Evolutionary conservation across 1,140 invertebrate species (phyloP).

Genomic region (Dreissena rostriformis): DNA sequence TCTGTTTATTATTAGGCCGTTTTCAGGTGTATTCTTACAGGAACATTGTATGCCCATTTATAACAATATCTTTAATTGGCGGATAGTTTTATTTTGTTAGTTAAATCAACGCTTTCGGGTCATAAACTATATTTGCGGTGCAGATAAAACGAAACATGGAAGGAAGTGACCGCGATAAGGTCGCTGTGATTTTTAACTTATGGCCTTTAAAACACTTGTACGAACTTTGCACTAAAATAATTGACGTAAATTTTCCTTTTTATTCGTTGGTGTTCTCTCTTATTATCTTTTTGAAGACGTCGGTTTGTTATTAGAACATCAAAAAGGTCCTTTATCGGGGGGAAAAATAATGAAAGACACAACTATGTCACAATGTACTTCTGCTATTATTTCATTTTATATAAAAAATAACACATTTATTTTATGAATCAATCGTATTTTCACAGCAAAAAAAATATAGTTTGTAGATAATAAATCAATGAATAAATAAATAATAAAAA

Average conservation of each 20-base stretch:
- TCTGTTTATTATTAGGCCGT: not conserved
- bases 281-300: slow-evolving; percentile 30
- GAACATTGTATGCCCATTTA: slow-evolving; percentile 24
- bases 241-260: not conserved
- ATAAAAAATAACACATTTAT: too few species aligned
- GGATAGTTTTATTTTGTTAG: slow-evolving; percentile 41
- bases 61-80: slow-evolving; percentile 34
- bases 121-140: slow-evolving; percentile 36
- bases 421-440: too few species aligned
- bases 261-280: slow-evolving; percentile 12
- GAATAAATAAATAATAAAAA: too few species aligned
- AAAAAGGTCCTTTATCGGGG: too few species aligned
- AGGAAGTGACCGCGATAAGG: not conserved
- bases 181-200: too few species aligned
- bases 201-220: too few species aligned
- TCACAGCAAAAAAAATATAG: too few species aligned
- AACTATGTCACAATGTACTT: too few species aligned
- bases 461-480: too few species aligned
- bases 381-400: too few species aligned
- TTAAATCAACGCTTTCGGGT: slow-evolving; percentile 44
- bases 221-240: too few species aligned
- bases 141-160: slow-evolving; percentile 3
- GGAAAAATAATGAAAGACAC: too few species aligned
- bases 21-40: slow-evolving; percentile 12
- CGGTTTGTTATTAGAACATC: slow-evolving; percentile 10